Evolutionary conservation across 2,113 vertebrate genomes (phyloP).

Genomic region (Pelobates fuscus): DNA sequence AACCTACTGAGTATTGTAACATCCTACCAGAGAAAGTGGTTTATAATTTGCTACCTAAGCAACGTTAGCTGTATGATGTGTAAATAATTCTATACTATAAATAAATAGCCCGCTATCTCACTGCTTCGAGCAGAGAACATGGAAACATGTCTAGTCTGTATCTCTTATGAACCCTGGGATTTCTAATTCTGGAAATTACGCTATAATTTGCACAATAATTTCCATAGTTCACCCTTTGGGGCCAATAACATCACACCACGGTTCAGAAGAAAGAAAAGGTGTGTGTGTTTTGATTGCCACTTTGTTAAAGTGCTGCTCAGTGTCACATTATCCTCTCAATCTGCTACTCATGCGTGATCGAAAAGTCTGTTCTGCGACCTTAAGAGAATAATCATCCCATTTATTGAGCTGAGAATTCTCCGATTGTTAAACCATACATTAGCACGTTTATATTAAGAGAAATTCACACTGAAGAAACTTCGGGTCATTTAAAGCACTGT

Average conservation of each 20-base stretch:
- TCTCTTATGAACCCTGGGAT: background rate
- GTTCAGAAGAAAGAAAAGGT: background rate
- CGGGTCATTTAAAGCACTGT: background rate
- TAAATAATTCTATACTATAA: no score
- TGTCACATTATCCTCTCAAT: background rate
- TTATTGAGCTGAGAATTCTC: no score
- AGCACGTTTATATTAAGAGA: background rate
- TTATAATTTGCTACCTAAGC: no score
- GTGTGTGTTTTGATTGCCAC: background rate
- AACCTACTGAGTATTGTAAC: no score
- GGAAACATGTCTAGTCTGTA: no score
- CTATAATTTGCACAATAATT: background rate
- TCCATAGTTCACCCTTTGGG: background rate
- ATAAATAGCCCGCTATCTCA: no score
- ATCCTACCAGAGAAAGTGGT: no score
- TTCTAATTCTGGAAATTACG: background rate
- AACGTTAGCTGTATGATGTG: no score
- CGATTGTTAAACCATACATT: background rate
- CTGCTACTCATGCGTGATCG: background rate
- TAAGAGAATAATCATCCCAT: background rate
- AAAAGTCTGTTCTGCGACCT: background rate
- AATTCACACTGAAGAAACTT: background rate
- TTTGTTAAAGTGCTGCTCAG: background rate
- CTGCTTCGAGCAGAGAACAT: no score
- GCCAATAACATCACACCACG: background rate